Percentiles rank a stretch among this genome's conserved stretches.
phyloP scores from a whole-genome alignment of 53 echinoderm and acorn worm species.

The Temnopleurus reevesii region DNA sequence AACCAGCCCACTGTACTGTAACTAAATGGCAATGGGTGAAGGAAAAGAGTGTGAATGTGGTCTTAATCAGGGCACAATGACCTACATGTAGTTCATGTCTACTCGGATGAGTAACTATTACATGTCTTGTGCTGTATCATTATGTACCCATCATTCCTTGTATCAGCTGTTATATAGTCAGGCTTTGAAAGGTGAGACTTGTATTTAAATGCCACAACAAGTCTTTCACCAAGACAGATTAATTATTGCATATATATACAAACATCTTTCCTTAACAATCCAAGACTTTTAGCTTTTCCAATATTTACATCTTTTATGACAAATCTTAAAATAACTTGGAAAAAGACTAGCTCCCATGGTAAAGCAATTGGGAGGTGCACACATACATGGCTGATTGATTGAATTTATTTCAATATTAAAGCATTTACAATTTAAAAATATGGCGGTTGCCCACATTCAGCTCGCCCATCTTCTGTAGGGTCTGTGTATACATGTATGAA shows the following conservation, averaged over 20 bases:
- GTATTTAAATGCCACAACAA: slow-evolving; percentile 3
- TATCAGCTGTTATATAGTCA: slow-evolving; percentile 37
- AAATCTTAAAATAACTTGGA: too few species aligned
- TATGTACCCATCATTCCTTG: not conserved
- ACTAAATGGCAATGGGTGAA: not conserved
- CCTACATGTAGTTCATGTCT: not conserved
- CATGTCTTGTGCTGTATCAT: slow-evolving; percentile 23
- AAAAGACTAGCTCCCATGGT: too few species aligned
- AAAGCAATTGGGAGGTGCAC: too few species aligned
- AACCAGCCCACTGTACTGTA: too few species aligned
- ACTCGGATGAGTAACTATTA: not conserved
- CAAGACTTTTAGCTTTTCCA: too few species aligned
- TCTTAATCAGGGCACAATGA: not conserved
- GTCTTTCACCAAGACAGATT: not conserved
- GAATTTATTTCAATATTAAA: too few species aligned
- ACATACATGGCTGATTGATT: too few species aligned
- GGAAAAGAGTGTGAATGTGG: not conserved
- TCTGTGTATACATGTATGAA: too few species aligned
- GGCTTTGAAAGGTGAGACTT: not conserved
- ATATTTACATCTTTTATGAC: too few species aligned
- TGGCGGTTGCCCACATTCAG: too few species aligned
- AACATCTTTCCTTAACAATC: not conserved
- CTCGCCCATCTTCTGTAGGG: too few species aligned
- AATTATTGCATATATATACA: not conserved
- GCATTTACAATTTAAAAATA: too few species aligned